A percentile compares a stretch with the other conserved stretches of the same genome.
Conservation (phyloP, 1,140 invertebrate species). For the Hylaeus anthracinus region DNA sequence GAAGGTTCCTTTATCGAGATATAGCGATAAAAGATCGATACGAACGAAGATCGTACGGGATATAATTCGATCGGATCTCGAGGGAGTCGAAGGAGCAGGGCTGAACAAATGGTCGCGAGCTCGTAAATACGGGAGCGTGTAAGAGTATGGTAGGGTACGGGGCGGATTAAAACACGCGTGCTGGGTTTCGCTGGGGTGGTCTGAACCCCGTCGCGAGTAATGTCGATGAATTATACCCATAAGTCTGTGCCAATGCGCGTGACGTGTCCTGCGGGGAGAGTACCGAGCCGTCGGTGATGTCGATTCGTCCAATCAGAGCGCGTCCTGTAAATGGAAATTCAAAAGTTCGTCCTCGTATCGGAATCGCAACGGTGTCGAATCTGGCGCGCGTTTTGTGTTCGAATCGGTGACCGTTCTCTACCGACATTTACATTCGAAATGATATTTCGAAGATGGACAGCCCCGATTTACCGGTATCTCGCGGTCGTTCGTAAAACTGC, state of each 20-base stretch:
- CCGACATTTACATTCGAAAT: constrained; percentile 45
- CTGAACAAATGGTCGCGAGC: constrained; percentile 32
- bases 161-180: constrained; percentile 64
- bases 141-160: constrained; percentile 44
- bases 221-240: constrained; percentile 72
- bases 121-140: constrained; percentile 51
- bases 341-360: constrained; percentile 57
- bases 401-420: not conserved
- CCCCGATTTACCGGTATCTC: constrained; percentile 30
- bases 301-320: constrained; percentile 70
- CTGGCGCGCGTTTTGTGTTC: constrained; percentile 11
- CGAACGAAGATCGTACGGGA: constrained; percentile 4
- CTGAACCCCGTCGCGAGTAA: constrained; percentile 67
- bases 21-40: not conserved
- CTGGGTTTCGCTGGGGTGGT: constrained; percentile 40
- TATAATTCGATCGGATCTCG: constrained; percentile 13
- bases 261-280: constrained; percentile 67
- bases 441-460: constrained; percentile 62
- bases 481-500: not conserved
- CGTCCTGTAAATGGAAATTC: constrained; percentile 60
- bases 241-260: constrained; percentile 71
- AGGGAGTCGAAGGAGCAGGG: constrained; percentile 5
- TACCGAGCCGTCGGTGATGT: constrained; percentile 54
- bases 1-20: no score
- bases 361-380: constrained; percentile 39